Evolutionary conservation across 2,888 invertebrate genomes (phyloP), one percentile per base, ranked within the genome.

Genomic region (Drosophila testacea): DNA sequence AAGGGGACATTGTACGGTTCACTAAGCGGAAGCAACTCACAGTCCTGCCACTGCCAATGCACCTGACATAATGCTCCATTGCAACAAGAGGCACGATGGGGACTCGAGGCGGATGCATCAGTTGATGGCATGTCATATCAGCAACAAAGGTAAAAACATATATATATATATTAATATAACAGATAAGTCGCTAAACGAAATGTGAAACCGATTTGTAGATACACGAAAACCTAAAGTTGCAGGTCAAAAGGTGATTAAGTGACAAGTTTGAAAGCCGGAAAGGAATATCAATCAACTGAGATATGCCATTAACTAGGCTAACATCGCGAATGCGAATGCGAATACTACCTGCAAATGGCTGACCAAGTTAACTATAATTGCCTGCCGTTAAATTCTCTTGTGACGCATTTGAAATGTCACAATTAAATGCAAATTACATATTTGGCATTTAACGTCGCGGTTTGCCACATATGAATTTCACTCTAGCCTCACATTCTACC

Each of bases 351-450:
- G n/a, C 41, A 59, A 47, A 51, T 61, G 42, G 38, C 38, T 66
- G 59, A 34, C 46, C 67, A 68, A 50, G 32, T 62, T 67, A 52
- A 54, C 60, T 61, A 48, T 62, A 83, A 83, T 73, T 69, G 68
- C 57, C 63, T 38, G 55, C 16, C 46, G 52, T 47, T 30, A 39
- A 52, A 56, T 60, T 50, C 65, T 56, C 50, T 44, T 55, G 38
- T 50, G 64, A 71, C 73, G 70, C 73, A 78, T 77, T 74, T 66
- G 73, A 69, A 74, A 84, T 80, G 81, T 86, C 89, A 90, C 22
- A 89, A 90, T 90, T 79, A 88, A 88, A 89, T 85, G 87, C 83
- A 87, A 89, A 89, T 89, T 83, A 76, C 64, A 80, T 67, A 83
- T 80, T 79, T 88, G 75, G 68, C 73, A 83, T 80, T 80, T 73